A percentile compares a stretch with the other conserved stretches of the same genome.
These are phyloP conservation scores for Melipona bicolor DNA, from an alignment of 2,888 invertebrate genomes.

Conservation along the genomic window DNA sequence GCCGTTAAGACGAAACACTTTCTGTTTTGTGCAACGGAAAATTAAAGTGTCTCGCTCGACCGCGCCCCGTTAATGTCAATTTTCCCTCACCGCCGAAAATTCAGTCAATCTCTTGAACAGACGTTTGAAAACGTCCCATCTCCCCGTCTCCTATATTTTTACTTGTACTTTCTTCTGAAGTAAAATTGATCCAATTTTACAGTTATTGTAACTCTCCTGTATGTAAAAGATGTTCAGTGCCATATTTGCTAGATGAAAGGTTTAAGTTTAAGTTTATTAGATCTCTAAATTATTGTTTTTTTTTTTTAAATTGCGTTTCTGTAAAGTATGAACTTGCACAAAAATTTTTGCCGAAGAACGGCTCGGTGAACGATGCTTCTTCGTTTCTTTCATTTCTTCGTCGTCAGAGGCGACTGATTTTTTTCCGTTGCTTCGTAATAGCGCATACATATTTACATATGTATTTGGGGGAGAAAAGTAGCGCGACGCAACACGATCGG, in stretches of 20 bases:
- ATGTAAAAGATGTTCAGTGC: too few relatives aligned
- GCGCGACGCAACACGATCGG: constrained; percentile 65
- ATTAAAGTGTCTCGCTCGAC: constrained; percentile 32
- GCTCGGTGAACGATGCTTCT: too few relatives aligned
- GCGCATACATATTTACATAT: background rate
- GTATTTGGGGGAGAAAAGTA: constrained; percentile 53
- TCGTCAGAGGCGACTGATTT: background rate
- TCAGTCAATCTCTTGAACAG: background rate
- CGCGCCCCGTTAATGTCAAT: constrained; percentile 13
- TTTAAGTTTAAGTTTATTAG: too few relatives aligned
- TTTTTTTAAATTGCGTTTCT: too few relatives aligned
- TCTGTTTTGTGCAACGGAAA: constrained; percentile 30
- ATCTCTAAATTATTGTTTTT: too few relatives aligned
- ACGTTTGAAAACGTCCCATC: too few relatives aligned
- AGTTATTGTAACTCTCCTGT: background rate
- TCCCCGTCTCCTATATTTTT: background rate
- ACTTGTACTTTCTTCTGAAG: too few relatives aligned
- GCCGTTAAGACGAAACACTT: constrained; percentile 29
- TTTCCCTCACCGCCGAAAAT: fast-evolving
- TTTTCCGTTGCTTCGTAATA: background rate
- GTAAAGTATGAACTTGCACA: too few relatives aligned
- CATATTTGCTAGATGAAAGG: too few relatives aligned
- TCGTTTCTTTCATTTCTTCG: background rate
- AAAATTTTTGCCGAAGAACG: too few relatives aligned
- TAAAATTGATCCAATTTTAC: too few relatives aligned